Conservation (phyloP, 2,113 vertebrate genomes). For the Mesembrinibis cayennensis region DNA sequence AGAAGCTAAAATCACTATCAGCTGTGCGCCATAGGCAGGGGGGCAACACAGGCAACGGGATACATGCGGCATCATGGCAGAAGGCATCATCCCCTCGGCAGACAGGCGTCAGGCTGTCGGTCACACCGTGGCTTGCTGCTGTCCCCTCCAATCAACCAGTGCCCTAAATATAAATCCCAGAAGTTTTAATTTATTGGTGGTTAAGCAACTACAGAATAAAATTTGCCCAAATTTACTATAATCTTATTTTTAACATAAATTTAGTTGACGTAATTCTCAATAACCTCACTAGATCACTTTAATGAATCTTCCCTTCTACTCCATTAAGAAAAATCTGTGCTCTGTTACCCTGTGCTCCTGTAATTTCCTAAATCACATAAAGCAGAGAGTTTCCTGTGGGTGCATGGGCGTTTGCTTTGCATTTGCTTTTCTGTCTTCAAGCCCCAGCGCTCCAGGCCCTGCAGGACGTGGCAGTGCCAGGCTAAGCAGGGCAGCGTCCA, state of each 20-base stretch:
- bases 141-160: background rate
- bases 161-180: background rate
- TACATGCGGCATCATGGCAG: fast-evolving
- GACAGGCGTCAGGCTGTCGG: background rate
- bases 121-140: fast-evolving
- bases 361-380: background rate
- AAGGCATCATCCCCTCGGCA: background rate
- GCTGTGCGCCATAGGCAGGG: background rate
- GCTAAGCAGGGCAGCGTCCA: background rate
- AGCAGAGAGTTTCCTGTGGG: background rate
- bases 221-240: background rate
- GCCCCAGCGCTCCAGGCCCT: background rate
- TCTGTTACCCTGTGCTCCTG: background rate
- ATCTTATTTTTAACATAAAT: background rate
- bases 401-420: background rate
- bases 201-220: background rate
- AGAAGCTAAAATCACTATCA: background rate
- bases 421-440: background rate
- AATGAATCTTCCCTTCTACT: background rate
- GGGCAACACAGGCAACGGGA: background rate
- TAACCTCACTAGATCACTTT: background rate
- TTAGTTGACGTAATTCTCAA: background rate
- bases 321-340: background rate
- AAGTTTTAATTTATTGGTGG: background rate
- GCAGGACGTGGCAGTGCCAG: background rate